Base-by-base conservation (phyloP, 2,888 invertebrate species). In the Eupithecia exiguata region DNA sequence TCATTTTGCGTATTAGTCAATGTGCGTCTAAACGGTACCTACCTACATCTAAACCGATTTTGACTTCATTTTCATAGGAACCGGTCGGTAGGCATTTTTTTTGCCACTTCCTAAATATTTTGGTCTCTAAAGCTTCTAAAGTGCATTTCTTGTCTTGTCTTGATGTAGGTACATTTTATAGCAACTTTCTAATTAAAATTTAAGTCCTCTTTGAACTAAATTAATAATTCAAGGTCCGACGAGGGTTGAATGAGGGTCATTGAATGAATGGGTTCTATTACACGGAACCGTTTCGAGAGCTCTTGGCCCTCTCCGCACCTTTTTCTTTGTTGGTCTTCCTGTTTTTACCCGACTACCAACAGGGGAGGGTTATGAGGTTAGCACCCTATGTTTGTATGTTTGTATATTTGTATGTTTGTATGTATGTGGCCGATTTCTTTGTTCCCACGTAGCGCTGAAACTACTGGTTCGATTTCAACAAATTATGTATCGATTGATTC, bases 151-250 rank as follows among this genome's bases (percentile, higher is more conserved):
- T 63, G 10, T 1, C 0, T 10, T 16, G 30, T 30, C 30, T n/a
- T n/a, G n/a, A n/a, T n/a, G n/a, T n/a, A 30, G 30, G 4, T 16
- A 61, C 7, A 30, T 30, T 61, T 61, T 30, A 30, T 3, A 61
- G 63, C 63, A 36, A 49, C 68, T 68, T 53, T 36, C n/a, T 58
- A 58, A 58, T 68, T 68, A 25, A 68, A 58, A 25, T 38, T 65
- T n/a, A 65, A 65, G 63, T n/a, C 53, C 63, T 36, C 65, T 49
- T 65, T 36, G 38, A 25, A 46, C 43, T n/a, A 38, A 43, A 72
- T 68, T 69, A 63, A 66, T 73, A 43, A 73, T 73, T 73, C 72
- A 73, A 69, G 69, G 72, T 46, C 40, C 63, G 38, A 18, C 58
- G 65, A 69, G 72, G 69, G 72, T 69, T 46, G 21, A n/a, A n/a